A percentile compares a stretch with the other conserved stretches of the same genome.
Evolutionary conservation across 2,113 vertebrate genomes (phyloP).

Genomic region (Sitta europaea): DNA sequence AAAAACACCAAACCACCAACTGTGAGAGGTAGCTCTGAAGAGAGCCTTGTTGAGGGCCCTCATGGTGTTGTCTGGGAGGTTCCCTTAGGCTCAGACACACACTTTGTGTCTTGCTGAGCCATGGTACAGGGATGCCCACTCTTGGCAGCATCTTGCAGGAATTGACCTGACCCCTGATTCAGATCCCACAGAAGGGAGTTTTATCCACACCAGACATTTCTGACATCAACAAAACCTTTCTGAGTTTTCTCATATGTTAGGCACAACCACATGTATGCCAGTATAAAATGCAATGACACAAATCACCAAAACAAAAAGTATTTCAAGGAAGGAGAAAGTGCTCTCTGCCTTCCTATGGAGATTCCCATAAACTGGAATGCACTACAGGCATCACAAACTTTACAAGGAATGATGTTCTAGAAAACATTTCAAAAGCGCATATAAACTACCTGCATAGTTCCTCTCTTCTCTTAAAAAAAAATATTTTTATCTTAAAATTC

Average conservation of each 20-base stretch:
- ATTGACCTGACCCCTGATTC: background rate
- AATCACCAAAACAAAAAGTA: background rate
- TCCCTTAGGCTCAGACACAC: rapidly evolving
- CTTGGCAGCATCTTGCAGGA: background rate
- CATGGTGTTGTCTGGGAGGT: rapidly evolving
- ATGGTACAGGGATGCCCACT: rapidly evolving
- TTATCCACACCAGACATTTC: background rate
- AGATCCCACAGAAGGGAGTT: background rate
- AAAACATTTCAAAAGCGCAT: background rate
- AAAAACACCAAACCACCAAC: background rate
- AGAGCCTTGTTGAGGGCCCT: background rate
- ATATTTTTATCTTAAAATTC: background rate
- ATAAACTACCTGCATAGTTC: background rate
- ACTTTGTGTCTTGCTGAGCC: background rate
- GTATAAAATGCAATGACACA: background rate
- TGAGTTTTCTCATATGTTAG: background rate
- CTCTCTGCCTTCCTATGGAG: background rate
- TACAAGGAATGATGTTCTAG: background rate
- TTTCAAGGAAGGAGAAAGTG: background rate
- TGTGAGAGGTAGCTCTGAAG: background rate
- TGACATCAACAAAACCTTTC: background rate
- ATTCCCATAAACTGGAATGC: background rate
- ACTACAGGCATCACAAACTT: background rate
- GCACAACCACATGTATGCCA: rapidly evolving
- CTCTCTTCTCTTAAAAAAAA: background rate